Base-by-base conservation (phyloP, 2,888 invertebrate species). In the Tetrapedia diversipes region DNA sequence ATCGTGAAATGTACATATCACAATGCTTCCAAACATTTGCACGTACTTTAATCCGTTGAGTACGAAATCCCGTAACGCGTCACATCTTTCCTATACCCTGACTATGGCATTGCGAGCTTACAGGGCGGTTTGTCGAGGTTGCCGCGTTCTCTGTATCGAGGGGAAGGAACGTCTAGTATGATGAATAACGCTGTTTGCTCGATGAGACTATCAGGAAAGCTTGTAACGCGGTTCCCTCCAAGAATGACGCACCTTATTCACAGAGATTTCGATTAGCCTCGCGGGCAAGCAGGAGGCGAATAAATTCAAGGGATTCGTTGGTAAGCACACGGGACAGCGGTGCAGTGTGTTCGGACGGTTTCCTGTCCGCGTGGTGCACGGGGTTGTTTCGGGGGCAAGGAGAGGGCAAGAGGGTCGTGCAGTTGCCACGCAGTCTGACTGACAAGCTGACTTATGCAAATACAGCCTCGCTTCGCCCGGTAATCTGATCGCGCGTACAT, bases 381-480 rank as follows among this genome's bases (percentile, higher is more conserved):
- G 67, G 78, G 69, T 84, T 84, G 84, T 69, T 84, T 79, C 82
- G 73, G 79, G 80, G 83, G 82, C 84, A 79, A 75, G n/a, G 80
- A 73, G 85, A 80, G 86, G 81, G 79, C 86, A 84, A 84, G 82
- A 76, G 85, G 90, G 90, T 90, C 90, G 90, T 87, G 87, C 86
- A 86, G 89, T 91, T 91, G 91, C 90, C 90, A 90, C 85, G 86
- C 86, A 84, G 87, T 87, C 88, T 90, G 91, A 91, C 90, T 91
- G 91, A 91, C 91, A 91, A 90, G 86, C 91, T 91, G 91, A 91
- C 91, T 91, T 91, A 91, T 91, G 91, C 91, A 91, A 91, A 91
- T 91, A 91, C 86, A 87, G 64, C 71, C 86, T 84, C 86, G 82
- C 82, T 83, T 78, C 84, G 77, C 60, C 63, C 39, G 68, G 75